Evolutionary conservation across 1,140 invertebrate species (phyloP).

Genomic region (Asobara japonica): DNA sequence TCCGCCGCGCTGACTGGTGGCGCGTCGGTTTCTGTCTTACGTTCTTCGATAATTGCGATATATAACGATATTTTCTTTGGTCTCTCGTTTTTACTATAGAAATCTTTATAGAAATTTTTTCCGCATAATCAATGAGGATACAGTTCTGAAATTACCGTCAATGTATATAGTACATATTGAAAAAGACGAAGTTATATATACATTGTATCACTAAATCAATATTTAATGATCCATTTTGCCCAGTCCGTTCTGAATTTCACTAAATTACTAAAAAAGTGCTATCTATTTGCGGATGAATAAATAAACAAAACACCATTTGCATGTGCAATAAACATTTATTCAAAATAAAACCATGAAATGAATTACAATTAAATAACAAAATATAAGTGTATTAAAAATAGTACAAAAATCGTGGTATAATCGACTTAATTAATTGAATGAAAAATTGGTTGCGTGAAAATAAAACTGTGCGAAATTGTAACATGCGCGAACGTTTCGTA

Average conservation of each 20-base stretch:
- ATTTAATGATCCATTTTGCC: not conserved
- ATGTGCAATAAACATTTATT: slow-evolving; percentile 30
- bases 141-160: too few relatives aligned
- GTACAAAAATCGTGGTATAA: not conserved
- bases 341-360: slow-evolving; percentile 11
- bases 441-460: not conserved
- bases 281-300: not conserved
- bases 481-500: too few relatives aligned
- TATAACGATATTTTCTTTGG: too few relatives aligned
- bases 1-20: too few relatives aligned
- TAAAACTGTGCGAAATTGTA: not conserved
- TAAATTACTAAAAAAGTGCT: slow-evolving; percentile 4
- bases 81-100: too few relatives aligned
- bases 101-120: too few relatives aligned
- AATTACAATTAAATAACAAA: slow-evolving; percentile 4
- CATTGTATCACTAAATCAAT: too few relatives aligned
- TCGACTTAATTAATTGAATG: not conserved
- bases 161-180: too few relatives aligned
- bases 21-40: too few relatives aligned
- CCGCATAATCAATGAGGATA: too few relatives aligned
- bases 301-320: slow-evolving; percentile 16
- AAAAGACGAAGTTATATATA: too few relatives aligned
- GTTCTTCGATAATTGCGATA: too few relatives aligned
- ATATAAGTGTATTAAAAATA: slow-evolving; percentile 5
- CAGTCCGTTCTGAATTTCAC: not conserved